Base-by-base conservation (phyloP, 2,797 vertebrate species). In the Acipenser oxyrinchus region DNA sequence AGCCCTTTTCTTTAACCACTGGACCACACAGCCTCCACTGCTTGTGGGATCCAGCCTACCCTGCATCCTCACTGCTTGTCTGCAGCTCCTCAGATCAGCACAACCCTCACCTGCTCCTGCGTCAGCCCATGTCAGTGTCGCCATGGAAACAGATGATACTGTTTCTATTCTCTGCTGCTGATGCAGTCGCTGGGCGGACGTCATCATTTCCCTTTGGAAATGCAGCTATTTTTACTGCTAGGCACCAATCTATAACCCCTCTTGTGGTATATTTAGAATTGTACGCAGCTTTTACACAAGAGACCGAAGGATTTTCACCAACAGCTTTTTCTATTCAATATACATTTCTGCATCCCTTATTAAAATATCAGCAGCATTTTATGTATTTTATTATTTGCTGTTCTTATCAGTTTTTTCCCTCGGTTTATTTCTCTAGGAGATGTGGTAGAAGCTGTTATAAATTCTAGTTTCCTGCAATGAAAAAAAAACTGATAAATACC, bases 181-280 rank as follows among this genome's bases (percentile, higher is more conserved):
- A 87, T 87, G 83, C 83, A 84, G 81, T 72, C 75, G 67, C 75
- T 69, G 73, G 79, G 80, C 73, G 72, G 70, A 82, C 83, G 84
- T 86, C 80, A 85, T 76, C 74, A 61, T 75, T 81, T 78, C 83
- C 77, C 80, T 79, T 60, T 73, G 80, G 86, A 82, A 73, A 69
- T 69, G 53, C 66, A 70, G 75, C 81, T 88, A 87, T 89, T 88
- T 87, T 84, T 87, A 86, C 79, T 70, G 73, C 73, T 60, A 69
- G 79, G 71, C 77, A 78, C 74, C 76, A 74, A 71, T 75, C 79
- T 71, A 81, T 70, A 70, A 69, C 71, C 70, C 74, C 75, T 74
- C 73, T 73, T 66, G 66, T 65, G 78, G 23, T 84, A 84, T 87
- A 84, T 85, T 79, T 82, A 77, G 81, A 66, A 79, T 79, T 79